phyloP scores from a whole-genome alignment of 2,113 vertebrate species.

The Heterocephalus glaber region DNA sequence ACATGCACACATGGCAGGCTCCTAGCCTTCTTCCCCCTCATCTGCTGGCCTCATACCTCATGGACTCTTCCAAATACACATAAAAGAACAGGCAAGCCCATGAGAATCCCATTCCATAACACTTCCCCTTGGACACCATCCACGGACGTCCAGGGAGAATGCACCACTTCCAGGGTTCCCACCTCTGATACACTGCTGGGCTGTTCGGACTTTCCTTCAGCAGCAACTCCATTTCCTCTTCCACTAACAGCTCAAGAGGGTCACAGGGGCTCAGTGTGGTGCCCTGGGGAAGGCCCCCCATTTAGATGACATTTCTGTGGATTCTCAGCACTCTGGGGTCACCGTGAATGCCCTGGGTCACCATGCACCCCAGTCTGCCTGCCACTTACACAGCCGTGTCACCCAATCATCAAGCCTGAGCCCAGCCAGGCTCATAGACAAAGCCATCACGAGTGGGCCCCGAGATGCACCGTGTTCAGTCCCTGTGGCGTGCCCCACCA shows the following conservation, averaged over 20 bases:
- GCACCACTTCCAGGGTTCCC: fast-evolving
- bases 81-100: fast-evolving
- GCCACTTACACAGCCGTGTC: fast-evolving
- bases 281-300: neutral
- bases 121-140: neutral
- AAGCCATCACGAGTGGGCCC: neutral
- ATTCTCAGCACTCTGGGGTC: neutral
- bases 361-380: neutral
- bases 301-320: fast-evolving
- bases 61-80: neutral
- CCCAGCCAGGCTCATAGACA: fast-evolving
- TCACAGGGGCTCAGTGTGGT: neutral
- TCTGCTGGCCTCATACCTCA: neutral
- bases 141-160: fast-evolving
- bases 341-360: fast-evolving
- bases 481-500: fast-evolving
- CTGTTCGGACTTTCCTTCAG: neutral
- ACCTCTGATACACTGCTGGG: neutral
- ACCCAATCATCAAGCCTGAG: fast-evolving
- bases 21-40: fast-evolving
- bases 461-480: neutral
- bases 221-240: neutral
- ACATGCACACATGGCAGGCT: too few species aligned
- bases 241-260: neutral
- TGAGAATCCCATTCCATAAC: fast-evolving